These are phyloP conservation scores for Enteromius thamalakanensis DNA, from an alignment of 2,797 vertebrate species.

Conservation along the genomic window DNA sequence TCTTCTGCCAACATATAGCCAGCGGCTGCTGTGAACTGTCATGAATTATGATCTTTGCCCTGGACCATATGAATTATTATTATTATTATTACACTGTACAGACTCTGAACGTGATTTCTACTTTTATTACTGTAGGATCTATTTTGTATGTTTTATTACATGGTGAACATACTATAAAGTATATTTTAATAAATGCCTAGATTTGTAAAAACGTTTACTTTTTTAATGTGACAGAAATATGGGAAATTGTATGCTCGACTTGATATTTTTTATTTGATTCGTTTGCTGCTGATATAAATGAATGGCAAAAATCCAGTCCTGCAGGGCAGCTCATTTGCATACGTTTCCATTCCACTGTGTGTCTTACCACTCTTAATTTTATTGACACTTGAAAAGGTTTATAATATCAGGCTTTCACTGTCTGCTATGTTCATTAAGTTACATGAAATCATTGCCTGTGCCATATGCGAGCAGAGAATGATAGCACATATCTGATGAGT, in stretches of 20 bases:
- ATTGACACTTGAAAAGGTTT: slow-evolving; percentile 35
- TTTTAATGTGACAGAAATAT: slow-evolving; percentile 70
- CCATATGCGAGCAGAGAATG: slow-evolving; percentile 30
- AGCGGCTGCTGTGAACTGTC: slow-evolving; percentile 68
- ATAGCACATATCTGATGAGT: slow-evolving; percentile 13
- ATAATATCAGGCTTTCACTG: not conserved
- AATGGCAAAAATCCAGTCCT: slow-evolving; percentile 46
- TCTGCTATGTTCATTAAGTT: slow-evolving; percentile 25
- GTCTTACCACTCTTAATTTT: slow-evolving; percentile 38
- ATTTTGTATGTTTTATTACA: slow-evolving; percentile 64
- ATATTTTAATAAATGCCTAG: slow-evolving; percentile 74
- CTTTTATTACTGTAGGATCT: slow-evolving; percentile 62
- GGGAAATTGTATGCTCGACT: slow-evolving; percentile 62
- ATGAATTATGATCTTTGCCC: slow-evolving; percentile 24
- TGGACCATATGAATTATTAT: slow-evolving; percentile 26
- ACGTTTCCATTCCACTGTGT: slow-evolving; percentile 36
- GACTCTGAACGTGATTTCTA: slow-evolving; percentile 54
- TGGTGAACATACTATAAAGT: slow-evolving; percentile 64
- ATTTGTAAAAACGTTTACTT: slow-evolving; percentile 78
- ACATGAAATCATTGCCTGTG: slow-evolving; percentile 13
- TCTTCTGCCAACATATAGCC: slow-evolving; percentile 90
- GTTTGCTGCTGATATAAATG: slow-evolving; percentile 54
- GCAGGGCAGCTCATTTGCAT: slow-evolving; percentile 17
- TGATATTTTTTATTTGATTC: slow-evolving; percentile 57
- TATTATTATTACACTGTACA: slow-evolving; percentile 47